Conservation (phyloP, 2,113 vertebrate genomes). For the Forbesichthys papilliferus region DNA sequence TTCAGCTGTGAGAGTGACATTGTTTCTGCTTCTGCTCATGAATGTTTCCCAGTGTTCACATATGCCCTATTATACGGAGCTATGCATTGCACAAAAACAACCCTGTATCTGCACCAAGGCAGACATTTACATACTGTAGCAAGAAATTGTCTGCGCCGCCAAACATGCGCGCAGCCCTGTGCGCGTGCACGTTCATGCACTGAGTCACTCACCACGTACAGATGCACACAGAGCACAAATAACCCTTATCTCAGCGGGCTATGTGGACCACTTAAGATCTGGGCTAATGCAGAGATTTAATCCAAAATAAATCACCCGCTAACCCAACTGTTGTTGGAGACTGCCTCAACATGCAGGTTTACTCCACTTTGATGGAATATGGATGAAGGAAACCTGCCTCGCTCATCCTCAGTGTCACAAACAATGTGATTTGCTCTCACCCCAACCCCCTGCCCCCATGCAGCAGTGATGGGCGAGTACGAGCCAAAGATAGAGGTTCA, state of each 20-base stretch:
- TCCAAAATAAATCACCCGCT: conserved; percentile 47
- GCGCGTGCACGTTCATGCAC: conserved; percentile 1
- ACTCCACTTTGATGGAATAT: conserved; percentile 18
- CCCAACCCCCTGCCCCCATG: conserved; percentile 19
- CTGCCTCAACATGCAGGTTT: not conserved
- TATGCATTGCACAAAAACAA: conserved; percentile 30
- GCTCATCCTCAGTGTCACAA: conserved; percentile 28
- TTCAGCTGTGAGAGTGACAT: not conserved
- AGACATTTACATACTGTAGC: conserved; percentile 46
- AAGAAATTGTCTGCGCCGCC: conserved; percentile 27
- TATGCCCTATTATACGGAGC: conserved; percentile 34
- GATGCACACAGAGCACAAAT: conserved; percentile 22
- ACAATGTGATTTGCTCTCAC: conserved; percentile 35
- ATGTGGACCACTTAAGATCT: conserved; percentile 40
- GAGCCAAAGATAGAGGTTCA: conserved; percentile 91
- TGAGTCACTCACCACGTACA: not conserved
- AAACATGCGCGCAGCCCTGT: conserved; percentile 12
- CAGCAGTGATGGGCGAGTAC: conserved; percentile 91
- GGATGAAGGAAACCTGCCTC: conserved; percentile 13
- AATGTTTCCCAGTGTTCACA: conserved; percentile 30
- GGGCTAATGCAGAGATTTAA: conserved; percentile 48
- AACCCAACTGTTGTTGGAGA: conserved; percentile 28
- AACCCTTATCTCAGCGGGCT: conserved; percentile 40
- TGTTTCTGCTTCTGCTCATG: conserved; percentile 61
- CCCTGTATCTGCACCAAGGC: conserved; percentile 35